These are phyloP conservation scores for Rhingia rostrata DNA, from an alignment of 2,888 invertebrate species.

Conservation along the genomic window DNA sequence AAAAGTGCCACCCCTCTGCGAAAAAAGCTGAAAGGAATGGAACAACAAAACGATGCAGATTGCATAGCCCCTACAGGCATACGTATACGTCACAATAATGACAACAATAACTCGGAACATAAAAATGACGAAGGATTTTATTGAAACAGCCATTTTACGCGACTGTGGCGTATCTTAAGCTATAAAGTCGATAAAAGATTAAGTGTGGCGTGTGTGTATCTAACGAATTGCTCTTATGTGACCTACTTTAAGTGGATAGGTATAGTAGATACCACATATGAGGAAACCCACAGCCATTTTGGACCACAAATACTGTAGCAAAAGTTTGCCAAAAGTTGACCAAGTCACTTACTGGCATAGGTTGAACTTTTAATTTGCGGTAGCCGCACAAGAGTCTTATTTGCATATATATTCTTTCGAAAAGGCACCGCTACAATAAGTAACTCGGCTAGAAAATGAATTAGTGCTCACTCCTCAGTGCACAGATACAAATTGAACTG, in stretches of 20 bases:
- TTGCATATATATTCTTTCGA: neutral
- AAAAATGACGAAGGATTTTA: conserved; percentile 30
- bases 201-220: neutral
- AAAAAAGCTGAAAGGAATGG: conserved; percentile 26
- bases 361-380: too few relatives aligned
- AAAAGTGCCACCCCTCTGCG: conserved; percentile 24
- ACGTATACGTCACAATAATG: conserved; percentile 20
- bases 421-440: neutral
- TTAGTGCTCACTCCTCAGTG: conserved; percentile 6
- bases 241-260: neutral
- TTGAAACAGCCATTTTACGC: conserved; percentile 4
- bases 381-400: neutral
- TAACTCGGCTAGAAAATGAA: conserved; percentile 16
- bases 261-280: neutral
- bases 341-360: too few relatives aligned
- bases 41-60: conserved; percentile 18
- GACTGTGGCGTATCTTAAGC: neutral
- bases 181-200: neutral
- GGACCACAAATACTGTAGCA: too few relatives aligned
- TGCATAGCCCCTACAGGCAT: conserved; percentile 3
- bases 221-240: neutral
- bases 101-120: conserved; percentile 47
- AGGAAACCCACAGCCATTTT: too few relatives aligned
- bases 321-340: neutral
- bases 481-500: neutral